These are phyloP conservation scores for Martes martes DNA, from an alignment of 2,113 vertebrate species.

Conservation along the genomic window DNA sequence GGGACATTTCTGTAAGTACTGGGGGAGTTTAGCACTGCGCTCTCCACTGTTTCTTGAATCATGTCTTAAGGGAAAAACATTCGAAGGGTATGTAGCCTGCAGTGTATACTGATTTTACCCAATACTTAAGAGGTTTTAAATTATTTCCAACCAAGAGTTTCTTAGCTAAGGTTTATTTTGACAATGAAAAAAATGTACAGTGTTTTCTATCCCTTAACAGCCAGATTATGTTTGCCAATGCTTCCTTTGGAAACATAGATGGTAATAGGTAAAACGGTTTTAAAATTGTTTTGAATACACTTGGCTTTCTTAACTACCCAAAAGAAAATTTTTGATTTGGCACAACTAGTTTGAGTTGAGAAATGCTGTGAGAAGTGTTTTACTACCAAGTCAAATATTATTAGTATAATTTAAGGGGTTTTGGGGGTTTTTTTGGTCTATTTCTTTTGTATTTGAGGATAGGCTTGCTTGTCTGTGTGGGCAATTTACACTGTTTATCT, in stretches of 20 bases:
- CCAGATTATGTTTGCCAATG: neutral
- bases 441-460: neutral
- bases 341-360: constrained; percentile 38
- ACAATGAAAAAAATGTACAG: neutral
- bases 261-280: constrained; percentile 32
- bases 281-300: constrained; percentile 34
- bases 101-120: neutral
- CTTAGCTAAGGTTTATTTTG: constrained; percentile 48
- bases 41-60: neutral
- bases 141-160: constrained; percentile 6
- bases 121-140: neutral
- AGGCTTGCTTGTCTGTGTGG: neutral
- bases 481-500: neutral
- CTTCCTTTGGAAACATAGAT: constrained; percentile 22
- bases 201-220: constrained; percentile 30
- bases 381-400: constrained; percentile 58
- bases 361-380: constrained; percentile 43
- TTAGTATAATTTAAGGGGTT: constrained; percentile 25
- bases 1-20: neutral
- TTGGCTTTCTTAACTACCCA: constrained; percentile 26
- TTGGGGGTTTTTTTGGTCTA: neutral
- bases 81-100: neutral
- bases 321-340: constrained; percentile 65
- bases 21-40: neutral
- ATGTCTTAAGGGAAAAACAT: constrained; percentile 3